phyloP scores from a whole-genome alignment of 2,888 invertebrate species.

The Andrena hattorfiana region DNA sequence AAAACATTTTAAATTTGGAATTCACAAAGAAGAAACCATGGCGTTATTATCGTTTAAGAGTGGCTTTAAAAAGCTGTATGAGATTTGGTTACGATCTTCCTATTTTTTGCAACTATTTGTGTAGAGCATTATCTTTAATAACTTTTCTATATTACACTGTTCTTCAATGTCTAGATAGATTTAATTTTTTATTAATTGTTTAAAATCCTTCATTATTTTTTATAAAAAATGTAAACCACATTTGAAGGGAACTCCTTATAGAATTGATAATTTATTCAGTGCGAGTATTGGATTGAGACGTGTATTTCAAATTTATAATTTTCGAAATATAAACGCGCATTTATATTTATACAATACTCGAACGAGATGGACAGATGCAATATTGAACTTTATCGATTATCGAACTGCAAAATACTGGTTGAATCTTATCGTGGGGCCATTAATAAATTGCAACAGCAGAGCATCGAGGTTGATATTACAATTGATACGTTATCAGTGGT shows the following conservation, averaged over 20 bases:
- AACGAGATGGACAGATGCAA: not conserved
- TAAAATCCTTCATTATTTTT: too few species aligned
- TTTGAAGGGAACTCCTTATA: not conserved
- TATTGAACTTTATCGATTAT: conserved; percentile 17
- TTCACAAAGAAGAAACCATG: too few species aligned
- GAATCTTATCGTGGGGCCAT: conserved; percentile 8
- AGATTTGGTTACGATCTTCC: too few species aligned
- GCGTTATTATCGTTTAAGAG: too few species aligned
- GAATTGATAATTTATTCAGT: not conserved
- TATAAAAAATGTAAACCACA: too few species aligned
- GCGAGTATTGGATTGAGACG: not conserved
- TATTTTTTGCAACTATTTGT: too few species aligned
- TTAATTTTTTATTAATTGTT: too few species aligned
- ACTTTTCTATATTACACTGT: too few species aligned
- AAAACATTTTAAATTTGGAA: too few species aligned
- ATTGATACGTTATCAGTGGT: conserved; percentile 34
- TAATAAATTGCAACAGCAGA: conserved; percentile 27
- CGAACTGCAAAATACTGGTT: conserved; percentile 6
- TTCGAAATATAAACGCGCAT: not conserved
- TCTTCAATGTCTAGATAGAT: too few species aligned
- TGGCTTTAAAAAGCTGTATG: too few species aligned
- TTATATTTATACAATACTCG: not conserved
- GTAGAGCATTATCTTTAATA: too few species aligned
- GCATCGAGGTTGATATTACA: conserved; percentile 13
- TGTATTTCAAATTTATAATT: not conserved